Base-by-base conservation (phyloP, 2,113 vertebrate genomes). In the Mobula birostris region DNA sequence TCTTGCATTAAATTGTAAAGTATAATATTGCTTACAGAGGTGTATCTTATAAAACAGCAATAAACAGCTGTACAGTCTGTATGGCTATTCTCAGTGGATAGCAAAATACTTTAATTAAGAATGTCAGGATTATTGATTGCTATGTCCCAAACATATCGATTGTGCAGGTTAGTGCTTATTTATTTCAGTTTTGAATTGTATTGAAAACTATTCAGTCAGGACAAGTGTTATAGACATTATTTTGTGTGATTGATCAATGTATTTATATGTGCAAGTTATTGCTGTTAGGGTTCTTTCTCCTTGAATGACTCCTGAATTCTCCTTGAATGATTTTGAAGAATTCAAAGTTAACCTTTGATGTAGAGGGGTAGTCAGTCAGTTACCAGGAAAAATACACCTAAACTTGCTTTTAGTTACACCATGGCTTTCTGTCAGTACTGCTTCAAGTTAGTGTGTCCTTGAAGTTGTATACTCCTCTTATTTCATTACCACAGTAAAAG, bases 71-170 rank as follows among this genome's bases (percentile, higher is more conserved):
- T 17, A 74, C 9, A 7, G 14, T 56, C 32, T 29, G 36, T 56
- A 48, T 32, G 48, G 24, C 32, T 93, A 68, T 56, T 19, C 36
- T 74, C 24, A 2, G 36, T 70, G 27, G 11, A 8, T 93, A 29
- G 40, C 70, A 93, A 93, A 72, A 74, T 93, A 74, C 21, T 76
- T 93, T 74, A 56, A 74, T 74, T 90, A 76, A 74, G 40, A 93
- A 12, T 76, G 24, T 12, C 9, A 93, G 24, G 21, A 29, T 29
- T 48, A 40, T 93, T 29, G 36, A 56, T 93, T 74, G 12, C 5
- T 56, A 7, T 93, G 70, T 5, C 17, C 36, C 2, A 56, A 68
- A 74, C 40, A 74, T 48, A 76, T 93, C 56, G 68, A 76, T 93
- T 74, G 36, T 90, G 36, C 14, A 56, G 70, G 21, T 74, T 24